These are phyloP conservation scores for Plectropomus leopardus DNA, from an alignment of 2,113 vertebrate genomes.

Conservation along the genomic window DNA sequence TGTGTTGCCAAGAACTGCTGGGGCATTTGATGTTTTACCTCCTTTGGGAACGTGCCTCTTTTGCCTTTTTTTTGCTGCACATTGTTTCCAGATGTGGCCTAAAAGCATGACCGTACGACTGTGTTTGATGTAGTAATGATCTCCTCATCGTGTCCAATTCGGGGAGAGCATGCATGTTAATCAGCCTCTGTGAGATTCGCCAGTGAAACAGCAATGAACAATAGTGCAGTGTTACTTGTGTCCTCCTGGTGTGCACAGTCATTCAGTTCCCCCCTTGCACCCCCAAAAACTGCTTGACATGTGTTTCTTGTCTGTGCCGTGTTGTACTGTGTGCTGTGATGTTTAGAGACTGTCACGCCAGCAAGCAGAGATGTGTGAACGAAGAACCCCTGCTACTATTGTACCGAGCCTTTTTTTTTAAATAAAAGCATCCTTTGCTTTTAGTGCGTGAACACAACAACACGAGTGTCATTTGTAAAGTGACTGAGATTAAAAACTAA, in stretches of 20 bases:
- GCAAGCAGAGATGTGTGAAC: conserved; percentile 75
- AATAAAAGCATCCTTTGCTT: conserved; percentile 18
- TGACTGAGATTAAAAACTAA: conserved; percentile 22
- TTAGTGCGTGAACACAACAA: conserved; percentile 21
- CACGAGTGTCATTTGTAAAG: not conserved
- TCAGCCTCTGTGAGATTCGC: conserved; percentile 77
- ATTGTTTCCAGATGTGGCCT: conserved; percentile 59
- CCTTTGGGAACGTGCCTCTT: conserved; percentile 41
- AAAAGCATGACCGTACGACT: conserved; percentile 64
- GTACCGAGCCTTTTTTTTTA: not conserved
- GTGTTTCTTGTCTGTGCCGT: conserved; percentile 56
- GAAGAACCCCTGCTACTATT: conserved; percentile 45
- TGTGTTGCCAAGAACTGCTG: conserved; percentile 57
- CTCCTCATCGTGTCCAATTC: conserved; percentile 31
- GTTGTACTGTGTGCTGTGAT: conserved; percentile 39
- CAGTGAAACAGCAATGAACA: conserved; percentile 85
- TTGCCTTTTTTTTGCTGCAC: conserved; percentile 44
- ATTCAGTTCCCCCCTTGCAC: conserved; percentile 68
- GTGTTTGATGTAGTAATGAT: conserved; percentile 58
- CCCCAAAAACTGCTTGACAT: conserved; percentile 59
- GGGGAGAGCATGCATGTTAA: conserved; percentile 64
- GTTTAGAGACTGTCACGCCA: conserved; percentile 62
- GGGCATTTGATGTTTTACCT: conserved; percentile 60
- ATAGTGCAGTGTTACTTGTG: conserved; percentile 66
- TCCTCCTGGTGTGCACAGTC: conserved; percentile 66